Evolutionary conservation across 2,888 invertebrate species (phyloP).

Genomic region (Xanthorhoe designata): DNA sequence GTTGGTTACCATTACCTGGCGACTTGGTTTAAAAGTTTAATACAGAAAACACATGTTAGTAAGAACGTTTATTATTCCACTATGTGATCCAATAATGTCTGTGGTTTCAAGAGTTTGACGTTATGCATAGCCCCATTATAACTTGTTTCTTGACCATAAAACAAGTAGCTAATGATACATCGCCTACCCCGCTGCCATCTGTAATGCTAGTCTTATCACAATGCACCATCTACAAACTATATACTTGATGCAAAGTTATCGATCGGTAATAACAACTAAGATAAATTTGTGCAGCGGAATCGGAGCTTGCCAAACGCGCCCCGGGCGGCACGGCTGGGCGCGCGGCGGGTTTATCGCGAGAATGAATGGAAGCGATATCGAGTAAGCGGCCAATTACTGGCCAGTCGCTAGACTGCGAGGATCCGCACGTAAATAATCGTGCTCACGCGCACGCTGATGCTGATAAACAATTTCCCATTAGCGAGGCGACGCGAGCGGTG

Average conservation of each 20-base stretch:
- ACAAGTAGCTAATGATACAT: slow-evolving; percentile 30
- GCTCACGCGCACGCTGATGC: slow-evolving; percentile 76
- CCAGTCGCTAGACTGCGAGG: slow-evolving; percentile 67
- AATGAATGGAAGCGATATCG: slow-evolving; percentile 81
- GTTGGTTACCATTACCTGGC: not conserved
- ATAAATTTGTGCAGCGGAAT: slow-evolving; percentile 63
- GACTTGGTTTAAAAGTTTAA: not conserved
- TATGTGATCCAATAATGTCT: not conserved
- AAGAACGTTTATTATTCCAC: not conserved
- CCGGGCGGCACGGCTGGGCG: slow-evolving; percentile 44
- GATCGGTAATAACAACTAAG: slow-evolving; percentile 52
- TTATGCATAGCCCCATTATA: slow-evolving; percentile 14
- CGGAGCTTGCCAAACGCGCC: slow-evolving; percentile 57
- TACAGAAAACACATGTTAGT: slow-evolving; percentile 4
- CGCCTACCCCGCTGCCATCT: slow-evolving; percentile 31
- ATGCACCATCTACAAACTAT: slow-evolving; percentile 39
- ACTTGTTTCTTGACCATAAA: slow-evolving; percentile 27
- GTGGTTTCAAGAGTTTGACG: not conserved
- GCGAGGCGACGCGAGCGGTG: slow-evolving; percentile 52
- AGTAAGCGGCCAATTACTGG: slow-evolving; percentile 79
- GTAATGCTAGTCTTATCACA: slow-evolving; percentile 33
- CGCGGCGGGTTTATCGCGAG: slow-evolving; percentile 72
- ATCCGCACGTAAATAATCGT: slow-evolving; percentile 77
- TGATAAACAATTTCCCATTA: slow-evolving; percentile 82
- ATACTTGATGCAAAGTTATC: slow-evolving; percentile 44